Evolutionary conservation across 2,888 invertebrate species (phyloP).

Genomic region (Thalpophila matura): DNA sequence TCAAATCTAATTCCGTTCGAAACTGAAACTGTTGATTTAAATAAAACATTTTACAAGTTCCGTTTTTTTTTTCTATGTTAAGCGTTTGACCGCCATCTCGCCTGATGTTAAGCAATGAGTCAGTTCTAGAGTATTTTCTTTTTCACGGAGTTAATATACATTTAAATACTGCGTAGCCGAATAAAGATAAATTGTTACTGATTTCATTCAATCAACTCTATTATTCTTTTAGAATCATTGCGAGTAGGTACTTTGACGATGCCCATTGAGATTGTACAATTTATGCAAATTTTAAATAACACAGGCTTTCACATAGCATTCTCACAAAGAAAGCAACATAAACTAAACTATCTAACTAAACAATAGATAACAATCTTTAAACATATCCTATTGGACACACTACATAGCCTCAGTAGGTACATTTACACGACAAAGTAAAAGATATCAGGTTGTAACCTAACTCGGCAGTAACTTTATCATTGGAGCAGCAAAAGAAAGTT

Average conservation of each 20-base stretch:
- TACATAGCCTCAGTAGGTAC: conserved; percentile 6
- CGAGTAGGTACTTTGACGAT: not conserved
- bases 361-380: conserved; percentile 28
- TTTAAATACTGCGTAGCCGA: not conserved
- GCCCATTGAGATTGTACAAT: not conserved
- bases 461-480: conserved; percentile 41
- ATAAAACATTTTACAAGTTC: not conserved
- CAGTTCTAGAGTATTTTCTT: not conserved
- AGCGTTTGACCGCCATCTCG: too few species aligned
- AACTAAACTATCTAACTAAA: conserved; percentile 10
- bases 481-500: conserved; percentile 25
- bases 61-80: too few species aligned
- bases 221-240: not conserved
- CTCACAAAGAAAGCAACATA: not conserved
- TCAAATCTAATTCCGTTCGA: not conserved
- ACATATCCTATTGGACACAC: conserved; percentile 9
- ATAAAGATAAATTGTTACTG: not conserved
- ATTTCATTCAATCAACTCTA: not conserved
- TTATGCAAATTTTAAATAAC: conserved; percentile 1
- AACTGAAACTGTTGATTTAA: not conserved
- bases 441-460: conserved; percentile 27
- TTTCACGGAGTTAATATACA: not conserved
- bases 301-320: not conserved
- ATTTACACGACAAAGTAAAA: conserved; percentile 33
- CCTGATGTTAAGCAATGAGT: too few species aligned